Evolutionary conservation across 1,140 invertebrate species (phyloP).

Genomic region (Lycorma delicatula): DNA sequence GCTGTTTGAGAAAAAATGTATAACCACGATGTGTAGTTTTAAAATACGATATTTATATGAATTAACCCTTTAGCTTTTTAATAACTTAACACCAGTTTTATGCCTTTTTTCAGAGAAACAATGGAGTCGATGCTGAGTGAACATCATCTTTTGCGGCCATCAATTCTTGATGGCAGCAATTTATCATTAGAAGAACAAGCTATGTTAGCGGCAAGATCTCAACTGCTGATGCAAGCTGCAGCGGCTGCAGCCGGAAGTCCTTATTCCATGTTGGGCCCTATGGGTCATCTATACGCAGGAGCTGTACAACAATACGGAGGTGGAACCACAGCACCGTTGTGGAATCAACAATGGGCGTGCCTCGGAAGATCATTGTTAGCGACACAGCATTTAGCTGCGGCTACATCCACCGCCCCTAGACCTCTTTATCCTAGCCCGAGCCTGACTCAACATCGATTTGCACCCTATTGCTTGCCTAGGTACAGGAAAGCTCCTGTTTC

Average conservation of each 20-base stretch:
- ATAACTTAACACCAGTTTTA: too few species aligned
- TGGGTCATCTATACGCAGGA: slow-evolving; percentile 19
- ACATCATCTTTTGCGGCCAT: slow-evolving; percentile 50
- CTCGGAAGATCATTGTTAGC: slow-evolving; percentile 9
- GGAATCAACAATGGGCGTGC: slow-evolving; percentile 13
- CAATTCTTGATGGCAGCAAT: slow-evolving; percentile 46
- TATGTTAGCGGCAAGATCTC: slow-evolving; percentile 47
- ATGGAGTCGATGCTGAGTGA: slow-evolving; percentile 56
- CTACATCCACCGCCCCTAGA: slow-evolving; percentile 13
- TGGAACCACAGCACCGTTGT: slow-evolving; percentile 5
- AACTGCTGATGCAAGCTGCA: slow-evolving; percentile 24
- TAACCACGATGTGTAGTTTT: too few species aligned
- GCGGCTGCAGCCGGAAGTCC: slow-evolving; percentile 32
- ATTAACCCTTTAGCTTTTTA: too few species aligned
- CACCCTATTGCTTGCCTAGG: slow-evolving; percentile 15
- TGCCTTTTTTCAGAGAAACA: slow-evolving; percentile 47
- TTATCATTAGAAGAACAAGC: slow-evolving; percentile 51
- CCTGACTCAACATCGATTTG: slow-evolving; percentile 15
- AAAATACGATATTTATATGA: too few species aligned
- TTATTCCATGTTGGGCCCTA: slow-evolving; percentile 17
- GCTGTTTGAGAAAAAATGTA: too few species aligned
- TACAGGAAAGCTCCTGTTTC: slow-evolving; percentile 11
- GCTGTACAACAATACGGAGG: slow-evolving; percentile 17
- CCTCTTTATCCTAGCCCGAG: slow-evolving; percentile 18
- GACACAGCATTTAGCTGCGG: neutral